Evolutionary conservation across 1,140 invertebrate species (phyloP).

Genomic region (Aphaenogaster rudis): DNA sequence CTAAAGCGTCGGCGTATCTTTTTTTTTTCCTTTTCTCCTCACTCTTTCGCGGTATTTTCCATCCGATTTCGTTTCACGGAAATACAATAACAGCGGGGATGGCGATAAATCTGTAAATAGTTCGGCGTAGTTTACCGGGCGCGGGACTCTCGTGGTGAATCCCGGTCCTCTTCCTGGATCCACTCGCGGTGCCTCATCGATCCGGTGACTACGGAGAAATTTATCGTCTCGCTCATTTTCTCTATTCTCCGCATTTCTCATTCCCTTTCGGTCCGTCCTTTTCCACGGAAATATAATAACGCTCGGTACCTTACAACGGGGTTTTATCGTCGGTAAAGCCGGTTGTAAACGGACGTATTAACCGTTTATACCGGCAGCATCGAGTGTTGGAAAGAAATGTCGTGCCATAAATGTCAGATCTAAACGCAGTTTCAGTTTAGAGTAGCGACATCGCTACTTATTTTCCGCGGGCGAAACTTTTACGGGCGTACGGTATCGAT

Average conservation of each 20-base stretch:
- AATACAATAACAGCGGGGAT: conserved; percentile 52
- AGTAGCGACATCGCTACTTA: conserved; percentile 47
- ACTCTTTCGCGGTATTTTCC: conserved; percentile 44
- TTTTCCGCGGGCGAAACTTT: conserved; percentile 45
- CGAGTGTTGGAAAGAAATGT: conserved; percentile 61
- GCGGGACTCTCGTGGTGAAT: conserved; percentile 44
- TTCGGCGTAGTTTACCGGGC: conserved; percentile 53
- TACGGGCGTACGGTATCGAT: conserved; percentile 39
- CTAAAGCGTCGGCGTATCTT: neutral
- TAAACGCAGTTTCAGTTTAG: conserved; percentile 64
- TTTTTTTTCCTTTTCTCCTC: neutral
- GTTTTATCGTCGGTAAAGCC: conserved; percentile 62
- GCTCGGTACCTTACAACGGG: conserved; percentile 29
- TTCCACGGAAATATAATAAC: conserved; percentile 52
- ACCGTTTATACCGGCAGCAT: conserved; percentile 61
- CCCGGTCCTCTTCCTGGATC: conserved; percentile 34
- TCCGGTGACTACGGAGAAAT: conserved; percentile 39
- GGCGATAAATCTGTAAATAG: conserved; percentile 62
- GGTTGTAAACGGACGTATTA: conserved; percentile 66
- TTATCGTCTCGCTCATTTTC: conserved; percentile 62
- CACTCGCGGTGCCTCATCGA: conserved; percentile 38
- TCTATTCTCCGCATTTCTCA: conserved; percentile 55
- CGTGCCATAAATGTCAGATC: conserved; percentile 58
- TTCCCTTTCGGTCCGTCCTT: conserved; percentile 7
- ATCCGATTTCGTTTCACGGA: conserved; percentile 55